Conservation (phyloP, 2,797 vertebrate species). For the Lophotriccus pileatus region DNA sequence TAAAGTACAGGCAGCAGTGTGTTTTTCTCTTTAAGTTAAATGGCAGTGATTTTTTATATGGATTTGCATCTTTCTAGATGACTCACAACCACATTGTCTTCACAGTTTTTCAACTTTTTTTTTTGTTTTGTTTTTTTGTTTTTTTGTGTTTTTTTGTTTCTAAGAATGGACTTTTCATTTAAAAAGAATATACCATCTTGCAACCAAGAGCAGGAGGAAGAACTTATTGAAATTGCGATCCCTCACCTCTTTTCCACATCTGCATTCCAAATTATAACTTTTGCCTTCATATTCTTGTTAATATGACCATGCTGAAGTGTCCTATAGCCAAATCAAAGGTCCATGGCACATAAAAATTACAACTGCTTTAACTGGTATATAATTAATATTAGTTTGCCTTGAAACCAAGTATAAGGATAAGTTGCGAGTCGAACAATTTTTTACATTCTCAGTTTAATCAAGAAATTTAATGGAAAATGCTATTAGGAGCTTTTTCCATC, state of each 20-base stretch:
- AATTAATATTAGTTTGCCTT: background rate
- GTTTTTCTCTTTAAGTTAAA: background rate
- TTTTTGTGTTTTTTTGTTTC: background rate
- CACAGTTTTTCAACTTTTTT: background rate
- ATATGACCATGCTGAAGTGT: background rate
- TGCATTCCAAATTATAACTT: background rate
- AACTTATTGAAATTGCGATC: background rate
- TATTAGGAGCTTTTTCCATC: background rate
- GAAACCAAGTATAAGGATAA: background rate
- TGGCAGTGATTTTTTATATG: background rate
- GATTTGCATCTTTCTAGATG: background rate
- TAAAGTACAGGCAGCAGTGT: background rate
- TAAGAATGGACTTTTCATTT: background rate
- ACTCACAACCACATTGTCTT: background rate
- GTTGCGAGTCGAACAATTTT: background rate
- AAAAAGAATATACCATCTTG: background rate
- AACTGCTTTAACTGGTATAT: background rate
- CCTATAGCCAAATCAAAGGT: background rate
- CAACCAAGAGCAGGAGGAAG: rapidly evolving
- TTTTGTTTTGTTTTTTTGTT: background rate
- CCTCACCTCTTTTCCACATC: background rate
- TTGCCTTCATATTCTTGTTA: background rate
- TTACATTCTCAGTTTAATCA: background rate
- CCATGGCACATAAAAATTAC: background rate
- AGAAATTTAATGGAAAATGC: background rate